These are phyloP conservation scores for Agrypnus murinus DNA, from an alignment of 2,888 invertebrate species.

Conservation along the genomic window DNA sequence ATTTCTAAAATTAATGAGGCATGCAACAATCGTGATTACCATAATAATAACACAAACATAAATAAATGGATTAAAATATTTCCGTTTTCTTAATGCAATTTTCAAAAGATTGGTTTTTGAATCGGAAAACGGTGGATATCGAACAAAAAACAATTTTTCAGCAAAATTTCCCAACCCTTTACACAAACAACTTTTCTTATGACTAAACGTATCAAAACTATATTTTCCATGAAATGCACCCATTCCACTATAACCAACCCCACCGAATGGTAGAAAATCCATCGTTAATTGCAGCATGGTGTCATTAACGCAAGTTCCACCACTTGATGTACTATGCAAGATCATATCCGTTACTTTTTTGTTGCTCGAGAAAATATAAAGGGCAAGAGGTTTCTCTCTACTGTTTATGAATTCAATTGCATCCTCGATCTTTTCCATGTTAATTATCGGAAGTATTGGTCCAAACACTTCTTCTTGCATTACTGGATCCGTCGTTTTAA, in stretches of 20 bases:
- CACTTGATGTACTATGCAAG: slow-evolving; percentile 83
- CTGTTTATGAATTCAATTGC: slow-evolving; percentile 92
- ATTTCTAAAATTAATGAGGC: no score
- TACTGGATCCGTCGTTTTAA: slow-evolving; percentile 81
- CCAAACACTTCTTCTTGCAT: slow-evolving; percentile 98
- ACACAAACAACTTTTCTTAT: slow-evolving; percentile 87
- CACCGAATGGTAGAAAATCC: slow-evolving; percentile 95
- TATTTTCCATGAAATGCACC: slow-evolving; percentile 94
- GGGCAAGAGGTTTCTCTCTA: slow-evolving; percentile 90
- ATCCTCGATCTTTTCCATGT: slow-evolving; percentile 87
- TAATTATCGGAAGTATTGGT: slow-evolving; percentile 93
- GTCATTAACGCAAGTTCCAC: slow-evolving; percentile 90
- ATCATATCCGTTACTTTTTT: slow-evolving; percentile 76
- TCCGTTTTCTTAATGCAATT: slow-evolving; percentile 78
- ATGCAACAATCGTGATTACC: no score
- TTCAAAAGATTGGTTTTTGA: slow-evolving; percentile 80
- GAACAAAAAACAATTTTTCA: slow-evolving; percentile 80
- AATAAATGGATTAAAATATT: background rate
- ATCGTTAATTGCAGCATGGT: slow-evolving; percentile 89
- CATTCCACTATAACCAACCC: slow-evolving; percentile 95
- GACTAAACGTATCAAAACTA: slow-evolving; percentile 94
- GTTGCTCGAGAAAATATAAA: slow-evolving; percentile 89
- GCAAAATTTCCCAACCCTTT: slow-evolving; percentile 81
- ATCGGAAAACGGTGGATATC: slow-evolving; percentile 91
- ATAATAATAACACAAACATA: no score